Conservation (phyloP, 30 jellyfish, hydroid and myxozoan genomes). For the Chrysaora quinquecirrha region DNA sequence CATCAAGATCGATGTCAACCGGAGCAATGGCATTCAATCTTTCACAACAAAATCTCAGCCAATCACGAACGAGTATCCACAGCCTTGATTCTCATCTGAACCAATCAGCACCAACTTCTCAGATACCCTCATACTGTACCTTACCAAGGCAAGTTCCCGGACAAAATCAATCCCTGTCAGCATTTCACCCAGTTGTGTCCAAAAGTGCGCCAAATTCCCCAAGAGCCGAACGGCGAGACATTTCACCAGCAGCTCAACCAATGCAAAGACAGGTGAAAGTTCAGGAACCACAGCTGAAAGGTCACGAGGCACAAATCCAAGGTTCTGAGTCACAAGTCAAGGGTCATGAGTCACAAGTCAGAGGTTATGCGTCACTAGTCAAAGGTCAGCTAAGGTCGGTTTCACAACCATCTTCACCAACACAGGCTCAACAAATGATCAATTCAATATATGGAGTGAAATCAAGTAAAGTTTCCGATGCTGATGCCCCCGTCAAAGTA, state of each 20-base stretch:
- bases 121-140: slow-evolving; percentile 69
- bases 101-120: slow-evolving; percentile 45
- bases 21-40: slow-evolving; percentile 46
- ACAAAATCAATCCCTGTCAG: slow-evolving; percentile 34
- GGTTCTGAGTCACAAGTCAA: background rate
- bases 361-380: no score
- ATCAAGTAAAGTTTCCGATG: background rate
- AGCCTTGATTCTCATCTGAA: slow-evolving; percentile 37
- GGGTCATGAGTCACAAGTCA: background rate
- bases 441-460: slow-evolving; percentile 21
- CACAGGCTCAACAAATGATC: slow-evolving; percentile 3
- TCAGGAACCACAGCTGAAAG: background rate
- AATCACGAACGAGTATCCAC: slow-evolving; percentile 63
- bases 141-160: slow-evolving; percentile 49
- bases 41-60: slow-evolving; percentile 69
- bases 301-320: background rate
- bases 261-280: slow-evolving; percentile 12
- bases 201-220: slow-evolving; percentile 55
- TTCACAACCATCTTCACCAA: slow-evolving; percentile 60
- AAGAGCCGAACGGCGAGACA: slow-evolving; percentile 22
- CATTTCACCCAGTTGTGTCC: slow-evolving; percentile 56
- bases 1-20: background rate
- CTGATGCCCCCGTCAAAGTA: slow-evolving; percentile 36
- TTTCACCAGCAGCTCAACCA: no score
- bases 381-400: background rate